phyloP scores from a whole-genome alignment of 1,140 invertebrate species.

The Archegozetes longisetosus region DNA sequence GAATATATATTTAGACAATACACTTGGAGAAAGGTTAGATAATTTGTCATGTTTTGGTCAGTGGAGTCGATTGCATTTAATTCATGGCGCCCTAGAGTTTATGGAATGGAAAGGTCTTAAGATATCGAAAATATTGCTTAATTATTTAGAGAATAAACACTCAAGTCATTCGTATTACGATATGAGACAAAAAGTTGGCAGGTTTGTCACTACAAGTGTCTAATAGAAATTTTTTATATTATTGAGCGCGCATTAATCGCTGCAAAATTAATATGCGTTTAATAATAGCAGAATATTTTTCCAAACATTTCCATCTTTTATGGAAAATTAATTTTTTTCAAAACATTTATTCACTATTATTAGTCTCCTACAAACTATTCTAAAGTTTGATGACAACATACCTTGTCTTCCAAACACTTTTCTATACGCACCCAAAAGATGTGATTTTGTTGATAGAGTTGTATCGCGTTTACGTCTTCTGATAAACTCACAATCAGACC shows the following conservation, averaged over 20 bases:
- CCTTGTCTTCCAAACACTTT: constrained; percentile 27
- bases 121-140: constrained; percentile 37
- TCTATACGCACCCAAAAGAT: constrained; percentile 31
- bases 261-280: constrained; percentile 1
- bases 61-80: constrained; percentile 43
- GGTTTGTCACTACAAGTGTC: too few species aligned
- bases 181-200: constrained; percentile 51
- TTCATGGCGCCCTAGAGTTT: constrained; percentile 43
- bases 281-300: constrained; percentile 9
- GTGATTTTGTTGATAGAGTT: constrained; percentile 37
- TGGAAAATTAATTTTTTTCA: too few species aligned
- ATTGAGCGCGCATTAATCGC: too few species aligned
- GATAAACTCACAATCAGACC: too few species aligned
- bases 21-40: constrained; percentile 33
- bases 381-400: constrained; percentile 35
- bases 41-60: constrained; percentile 39
- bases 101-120: constrained; percentile 51
- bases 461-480: neutral
- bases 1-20: constrained; percentile 50
- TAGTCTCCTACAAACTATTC: constrained; percentile 45
- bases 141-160: constrained; percentile 32
- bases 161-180: constrained; percentile 56
- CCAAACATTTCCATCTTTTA: neutral
- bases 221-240: too few species aligned
- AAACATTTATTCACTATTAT: too few species aligned